These are phyloP conservation scores for Tenthredo notha DNA, from an alignment of 2,888 invertebrate species.

Conservation along the genomic window DNA sequence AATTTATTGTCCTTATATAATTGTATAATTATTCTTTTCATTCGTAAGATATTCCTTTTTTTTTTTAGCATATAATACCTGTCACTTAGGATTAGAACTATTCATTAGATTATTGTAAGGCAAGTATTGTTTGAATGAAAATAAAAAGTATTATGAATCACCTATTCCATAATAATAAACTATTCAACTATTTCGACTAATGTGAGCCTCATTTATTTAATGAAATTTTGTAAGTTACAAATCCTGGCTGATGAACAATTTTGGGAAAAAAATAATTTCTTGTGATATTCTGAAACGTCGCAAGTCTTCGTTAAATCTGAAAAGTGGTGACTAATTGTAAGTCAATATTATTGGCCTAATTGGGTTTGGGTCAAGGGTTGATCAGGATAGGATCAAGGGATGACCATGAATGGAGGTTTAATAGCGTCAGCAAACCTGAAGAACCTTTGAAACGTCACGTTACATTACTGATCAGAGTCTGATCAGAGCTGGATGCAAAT, in stretches of 20 bases:
- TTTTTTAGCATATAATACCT: too few species aligned
- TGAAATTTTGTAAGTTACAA: neutral
- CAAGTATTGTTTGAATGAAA: neutral
- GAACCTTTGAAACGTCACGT: constrained; percentile 3
- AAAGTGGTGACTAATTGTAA: too few species aligned
- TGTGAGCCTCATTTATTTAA: neutral
- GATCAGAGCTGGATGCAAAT: neutral
- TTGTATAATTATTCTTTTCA: neutral
- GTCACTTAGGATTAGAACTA: neutral
- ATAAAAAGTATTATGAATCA: neutral
- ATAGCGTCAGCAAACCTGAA: neutral
- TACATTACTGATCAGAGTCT: neutral
- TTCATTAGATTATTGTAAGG: neutral
- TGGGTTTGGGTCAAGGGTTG: neutral
- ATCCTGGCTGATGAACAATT: too few species aligned
- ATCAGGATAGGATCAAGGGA: neutral
- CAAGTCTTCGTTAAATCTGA: neutral
- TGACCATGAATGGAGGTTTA: neutral
- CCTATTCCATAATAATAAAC: neutral
- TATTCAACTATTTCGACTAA: neutral
- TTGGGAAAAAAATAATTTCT: neutral
- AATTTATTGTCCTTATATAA: neutral
- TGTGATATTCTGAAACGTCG: neutral
- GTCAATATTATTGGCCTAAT: neutral
- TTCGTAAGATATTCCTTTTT: neutral